Percentiles rank a stretch among this genome's conserved stretches.
Evolutionary conservation across 1,140 invertebrate genomes (phyloP).

Genomic region (Pseudomyrmex dendroicus): DNA sequence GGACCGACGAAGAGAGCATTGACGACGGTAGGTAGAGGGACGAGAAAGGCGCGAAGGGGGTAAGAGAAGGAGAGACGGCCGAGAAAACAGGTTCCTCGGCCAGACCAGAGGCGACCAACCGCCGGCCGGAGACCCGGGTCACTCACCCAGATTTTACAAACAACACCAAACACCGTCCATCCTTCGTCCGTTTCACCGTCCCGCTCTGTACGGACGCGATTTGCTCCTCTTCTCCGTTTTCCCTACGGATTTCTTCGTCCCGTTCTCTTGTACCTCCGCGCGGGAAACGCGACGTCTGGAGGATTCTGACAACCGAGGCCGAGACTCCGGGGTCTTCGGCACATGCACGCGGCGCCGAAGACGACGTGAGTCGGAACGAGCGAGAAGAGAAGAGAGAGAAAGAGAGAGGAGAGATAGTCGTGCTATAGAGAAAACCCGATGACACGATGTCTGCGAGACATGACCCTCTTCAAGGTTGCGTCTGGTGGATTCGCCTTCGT

Average conservation of each 20-base stretch:
- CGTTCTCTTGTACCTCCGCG: slow-evolving; percentile 19
- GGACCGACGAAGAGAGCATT: slow-evolving; percentile 41
- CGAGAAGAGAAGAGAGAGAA: slow-evolving; percentile 1
- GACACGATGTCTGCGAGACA: slow-evolving; percentile 58
- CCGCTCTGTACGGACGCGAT: slow-evolving; percentile 14
- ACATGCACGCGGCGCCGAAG: slow-evolving; percentile 37
- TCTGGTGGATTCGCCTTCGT: slow-evolving; percentile 27
- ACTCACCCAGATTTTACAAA: slow-evolving; percentile 84
- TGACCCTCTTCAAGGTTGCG: slow-evolving; percentile 60
- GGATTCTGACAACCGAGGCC: slow-evolving; percentile 63
- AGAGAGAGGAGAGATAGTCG: background rate
- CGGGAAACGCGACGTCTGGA: slow-evolving; percentile 30
- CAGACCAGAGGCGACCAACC: slow-evolving; percentile 69
- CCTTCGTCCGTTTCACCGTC: slow-evolving; percentile 49
- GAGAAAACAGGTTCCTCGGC: slow-evolving; percentile 75
- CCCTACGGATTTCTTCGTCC: background rate
- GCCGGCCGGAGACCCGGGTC: slow-evolving; percentile 76
- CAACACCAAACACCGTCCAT: slow-evolving; percentile 77
- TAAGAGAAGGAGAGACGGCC: slow-evolving; percentile 58
- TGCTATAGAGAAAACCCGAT: slow-evolving; percentile 51
- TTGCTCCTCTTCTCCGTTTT: background rate
- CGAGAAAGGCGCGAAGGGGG: background rate
- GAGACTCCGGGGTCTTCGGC: slow-evolving; percentile 34
- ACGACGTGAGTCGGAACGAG: slow-evolving; percentile 7
- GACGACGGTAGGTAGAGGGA: slow-evolving; percentile 7